Evolutionary conservation across 1,140 invertebrate species (phyloP).

Genomic region (Megalonaias nervosa): DNA sequence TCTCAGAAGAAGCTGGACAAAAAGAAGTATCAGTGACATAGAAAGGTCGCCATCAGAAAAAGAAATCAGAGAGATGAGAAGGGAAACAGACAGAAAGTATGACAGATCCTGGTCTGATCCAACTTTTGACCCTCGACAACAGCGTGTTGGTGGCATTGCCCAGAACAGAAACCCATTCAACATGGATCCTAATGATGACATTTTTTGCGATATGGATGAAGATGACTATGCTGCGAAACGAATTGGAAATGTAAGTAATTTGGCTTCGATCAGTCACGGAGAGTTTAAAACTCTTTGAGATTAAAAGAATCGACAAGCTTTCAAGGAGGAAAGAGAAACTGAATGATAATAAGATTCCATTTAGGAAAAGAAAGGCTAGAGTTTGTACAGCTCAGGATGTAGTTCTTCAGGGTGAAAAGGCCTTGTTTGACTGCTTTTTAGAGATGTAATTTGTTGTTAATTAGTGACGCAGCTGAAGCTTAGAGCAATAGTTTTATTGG

Average conservation of each 20-base stretch:
- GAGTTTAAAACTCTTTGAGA: background rate
- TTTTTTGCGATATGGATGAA: background rate
- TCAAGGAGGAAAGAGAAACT: too few species aligned
- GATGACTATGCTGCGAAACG: background rate
- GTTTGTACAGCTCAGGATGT: too few species aligned
- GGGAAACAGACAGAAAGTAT: constrained; percentile 11
- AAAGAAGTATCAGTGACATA: constrained; percentile 9
- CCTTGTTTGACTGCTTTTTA: too few species aligned
- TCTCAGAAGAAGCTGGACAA: background rate
- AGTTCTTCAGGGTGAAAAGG: too few species aligned
- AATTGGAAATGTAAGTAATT: background rate
- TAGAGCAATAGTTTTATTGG: too few species aligned
- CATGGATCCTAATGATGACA: background rate
- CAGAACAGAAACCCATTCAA: constrained; percentile 4
- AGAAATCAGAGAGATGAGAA: constrained; percentile 18
- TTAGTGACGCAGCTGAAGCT: too few species aligned
- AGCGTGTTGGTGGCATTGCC: background rate
- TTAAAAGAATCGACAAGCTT: too few species aligned
- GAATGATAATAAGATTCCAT: too few species aligned
- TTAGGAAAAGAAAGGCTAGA: too few species aligned
- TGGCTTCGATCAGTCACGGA: background rate
- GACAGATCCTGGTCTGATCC: constrained; percentile 25
- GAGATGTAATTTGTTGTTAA: too few species aligned
- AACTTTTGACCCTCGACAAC: constrained; percentile 12
- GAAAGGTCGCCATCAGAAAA: constrained; percentile 27